These are phyloP conservation scores for Hypolimnas misippus DNA, from an alignment of 2,888 invertebrate genomes.

Conservation along the genomic window DNA sequence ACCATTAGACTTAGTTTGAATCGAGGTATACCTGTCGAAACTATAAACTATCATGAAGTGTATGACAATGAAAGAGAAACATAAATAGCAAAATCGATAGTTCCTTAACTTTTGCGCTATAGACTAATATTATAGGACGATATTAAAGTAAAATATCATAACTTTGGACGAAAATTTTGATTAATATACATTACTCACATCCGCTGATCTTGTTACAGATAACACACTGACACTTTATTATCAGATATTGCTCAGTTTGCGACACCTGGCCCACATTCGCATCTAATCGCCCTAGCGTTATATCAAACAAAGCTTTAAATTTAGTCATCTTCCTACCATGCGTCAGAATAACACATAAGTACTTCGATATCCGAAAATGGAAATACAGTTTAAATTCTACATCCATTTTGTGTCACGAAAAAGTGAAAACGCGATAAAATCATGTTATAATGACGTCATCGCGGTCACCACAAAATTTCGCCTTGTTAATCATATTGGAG, in stretches of 20 bases:
- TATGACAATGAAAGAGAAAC: too few relatives aligned
- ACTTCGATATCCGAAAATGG: background rate
- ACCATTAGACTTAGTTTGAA: too few relatives aligned
- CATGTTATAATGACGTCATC: conserved; percentile 42
- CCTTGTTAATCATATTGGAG: conserved; percentile 36
- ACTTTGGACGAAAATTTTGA: conserved; percentile 18
- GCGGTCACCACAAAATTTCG: conserved; percentile 38
- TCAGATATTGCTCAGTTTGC: conserved; percentile 60
- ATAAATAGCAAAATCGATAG: too few relatives aligned
- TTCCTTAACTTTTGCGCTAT: too few relatives aligned
- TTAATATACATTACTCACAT: conserved; percentile 30
- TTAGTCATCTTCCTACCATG: conserved; percentile 56
- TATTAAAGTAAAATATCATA: too few relatives aligned
- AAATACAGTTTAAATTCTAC: conserved; percentile 17
- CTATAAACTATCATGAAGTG: too few relatives aligned
- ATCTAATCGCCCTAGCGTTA: conserved; percentile 57
- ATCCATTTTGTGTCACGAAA: conserved; percentile 36
- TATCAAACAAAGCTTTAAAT: conserved; percentile 65
- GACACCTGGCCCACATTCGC: conserved; percentile 71
- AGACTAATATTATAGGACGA: too few relatives aligned
- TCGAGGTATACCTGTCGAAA: too few relatives aligned
- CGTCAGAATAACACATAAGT: conserved; percentile 2
- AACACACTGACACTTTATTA: conserved; percentile 48
- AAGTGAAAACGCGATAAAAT: conserved; percentile 44
- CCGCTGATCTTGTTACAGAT: conserved; percentile 42